phyloP scores from a whole-genome alignment of 1,140 invertebrate species.

The Magallana angulata region DNA sequence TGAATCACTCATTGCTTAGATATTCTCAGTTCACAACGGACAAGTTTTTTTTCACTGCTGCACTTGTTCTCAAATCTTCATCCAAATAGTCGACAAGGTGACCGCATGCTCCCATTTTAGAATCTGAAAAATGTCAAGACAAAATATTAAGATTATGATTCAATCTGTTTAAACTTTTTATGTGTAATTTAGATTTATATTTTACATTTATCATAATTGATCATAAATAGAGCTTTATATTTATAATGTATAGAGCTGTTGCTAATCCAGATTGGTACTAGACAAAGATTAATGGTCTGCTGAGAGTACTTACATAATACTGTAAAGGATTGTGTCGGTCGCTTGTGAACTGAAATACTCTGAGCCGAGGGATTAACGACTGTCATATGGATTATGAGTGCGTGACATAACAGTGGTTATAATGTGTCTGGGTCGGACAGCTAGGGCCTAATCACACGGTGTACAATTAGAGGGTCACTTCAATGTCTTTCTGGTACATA shows the following conservation, averaged over 20 bases:
- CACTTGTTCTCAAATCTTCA: background rate
- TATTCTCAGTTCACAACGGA: conserved; percentile 23
- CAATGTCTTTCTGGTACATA: conserved; percentile 51
- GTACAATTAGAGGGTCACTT: conserved; percentile 47
- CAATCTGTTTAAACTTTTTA: no score
- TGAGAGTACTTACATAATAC: background rate
- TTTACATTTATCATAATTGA: no score
- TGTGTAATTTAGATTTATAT: no score
- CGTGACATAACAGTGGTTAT: background rate
- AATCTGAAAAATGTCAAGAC: background rate
- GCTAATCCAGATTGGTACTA: no score
- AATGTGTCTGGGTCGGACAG: conserved; percentile 11
- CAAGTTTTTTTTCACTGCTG: background rate
- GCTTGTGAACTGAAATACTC: background rate
- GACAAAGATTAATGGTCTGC: no score
- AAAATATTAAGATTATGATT: no score
- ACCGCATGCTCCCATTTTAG: background rate
- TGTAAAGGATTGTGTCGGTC: background rate
- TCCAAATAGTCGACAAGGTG: background rate
- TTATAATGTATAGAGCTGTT: no score
- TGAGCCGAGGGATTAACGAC: background rate
- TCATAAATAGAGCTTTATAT: no score
- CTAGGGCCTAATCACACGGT: background rate
- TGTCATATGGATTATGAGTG: background rate
- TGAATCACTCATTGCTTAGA: conserved; percentile 11